phyloP scores from a whole-genome alignment of 2,797 vertebrate species.

The Emys orbicularis region DNA sequence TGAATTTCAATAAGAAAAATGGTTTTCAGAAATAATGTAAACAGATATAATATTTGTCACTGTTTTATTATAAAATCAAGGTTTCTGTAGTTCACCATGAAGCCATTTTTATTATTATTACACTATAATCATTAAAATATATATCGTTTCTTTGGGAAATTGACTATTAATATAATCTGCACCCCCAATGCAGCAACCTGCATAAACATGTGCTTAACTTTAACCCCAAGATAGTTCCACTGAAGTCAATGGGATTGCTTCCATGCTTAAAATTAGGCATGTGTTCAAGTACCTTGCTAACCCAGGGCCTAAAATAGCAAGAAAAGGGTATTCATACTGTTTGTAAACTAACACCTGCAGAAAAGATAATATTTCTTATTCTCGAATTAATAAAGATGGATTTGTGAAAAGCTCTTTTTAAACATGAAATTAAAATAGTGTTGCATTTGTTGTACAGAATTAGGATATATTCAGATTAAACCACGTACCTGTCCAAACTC shows the following conservation, averaged over 20 bases:
- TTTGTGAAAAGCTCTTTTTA: neutral
- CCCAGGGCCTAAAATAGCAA: neutral
- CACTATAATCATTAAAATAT: neutral
- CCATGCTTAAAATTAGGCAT: neutral
- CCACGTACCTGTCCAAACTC: conserved; percentile 78
- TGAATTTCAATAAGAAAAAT: neutral
- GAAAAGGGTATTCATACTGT: neutral
- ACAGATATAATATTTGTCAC: neutral
- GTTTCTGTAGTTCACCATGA: neutral
- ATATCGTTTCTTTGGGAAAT: neutral
- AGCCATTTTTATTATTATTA: neutral
- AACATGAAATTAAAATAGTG: neutral
- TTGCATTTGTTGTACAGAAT: neutral
- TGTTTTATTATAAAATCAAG: neutral
- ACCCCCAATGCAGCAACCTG: neutral
- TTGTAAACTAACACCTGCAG: neutral
- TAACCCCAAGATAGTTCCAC: fast-evolving
- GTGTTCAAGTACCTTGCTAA: neutral
- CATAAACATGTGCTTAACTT: neutral
- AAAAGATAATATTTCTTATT: neutral
- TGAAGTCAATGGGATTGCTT: neutral
- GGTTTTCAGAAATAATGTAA: neutral
- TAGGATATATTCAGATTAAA: neutral
- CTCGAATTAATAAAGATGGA: neutral
- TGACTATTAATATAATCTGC: neutral